Base-by-base conservation (phyloP, 2,113 vertebrate species). In the Albula glossodonta region DNA sequence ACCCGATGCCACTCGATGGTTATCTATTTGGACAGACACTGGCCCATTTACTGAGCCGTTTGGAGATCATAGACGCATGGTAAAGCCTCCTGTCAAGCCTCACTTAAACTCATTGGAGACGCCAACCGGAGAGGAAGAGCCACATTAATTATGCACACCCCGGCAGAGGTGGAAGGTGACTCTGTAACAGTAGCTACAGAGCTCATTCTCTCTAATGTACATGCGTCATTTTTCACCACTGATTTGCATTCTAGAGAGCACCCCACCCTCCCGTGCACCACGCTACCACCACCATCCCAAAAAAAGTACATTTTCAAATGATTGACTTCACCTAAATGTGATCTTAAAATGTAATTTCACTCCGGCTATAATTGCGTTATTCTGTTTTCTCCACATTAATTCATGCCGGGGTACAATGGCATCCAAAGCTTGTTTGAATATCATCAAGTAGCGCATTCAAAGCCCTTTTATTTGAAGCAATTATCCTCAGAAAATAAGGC, bases 131-230 rank as follows among this genome's bases (percentile, higher is more conserved):
- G 31, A 85, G 87, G 80, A 90, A 88, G 70, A 87, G 66, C 81
- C 70, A 85, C 85, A 88, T 90, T 63, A 89, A 91, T 88, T 81
- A 91, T 89, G 41, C 31, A 90, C 19, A 6, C 63, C 31, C 31
- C 25, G n/a, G 78, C 83, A 90, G 79, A 85, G 84, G 60, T 25
- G 12, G 81, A 87, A 90, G 87, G 84, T 82, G 86, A 87, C 86
- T 87, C 56, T 85, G 87, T 88, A 91, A 90, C 83, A 10, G 48
- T 82, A 90, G 86, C 88, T 81, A 41, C 84, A 63, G 53, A 87
- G 87, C 51, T 70, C 83, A 49, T 52, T 53, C 50, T 53, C 60
- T 81, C 82, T 66, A 74, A 88, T 88, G 85, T 78, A 84, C 87
- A 86, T 81, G 9, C 78, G 80, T 87, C 66, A 85, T 87, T 87